Base-by-base conservation (phyloP, 2,113 vertebrate genomes). In the Anolis carolinensis region DNA sequence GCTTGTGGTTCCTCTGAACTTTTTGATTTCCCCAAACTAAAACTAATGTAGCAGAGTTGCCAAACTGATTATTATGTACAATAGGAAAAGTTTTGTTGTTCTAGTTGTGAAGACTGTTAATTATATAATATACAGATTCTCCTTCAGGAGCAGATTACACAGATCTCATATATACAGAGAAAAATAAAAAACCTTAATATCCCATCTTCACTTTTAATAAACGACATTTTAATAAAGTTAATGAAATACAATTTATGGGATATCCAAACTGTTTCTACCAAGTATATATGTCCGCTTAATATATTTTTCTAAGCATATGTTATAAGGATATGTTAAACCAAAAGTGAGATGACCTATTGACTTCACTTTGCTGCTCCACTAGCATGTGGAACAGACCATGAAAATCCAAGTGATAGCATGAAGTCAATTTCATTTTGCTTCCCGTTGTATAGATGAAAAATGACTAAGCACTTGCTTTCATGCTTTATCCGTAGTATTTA, bases 381-480 rank as follows among this genome's bases (percentile, higher is more conserved):
- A 34, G 36, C 39, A 67, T 67, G 82, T 65, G 82, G 82, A 84
- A 76, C 82, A 76, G 59, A 84, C 82, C 72, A 67, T 84, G 73
- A 84, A 76, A 84, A 11, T 76, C 50, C 72, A 84, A 84, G 32
- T 72, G 48, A 82, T 72, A 72, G 68, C 48, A 82, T 48, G 62
- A 82, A 44, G 36, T 76, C 82, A 44, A 13, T 84, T 84, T 84
- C 73, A 84, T 67, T 76, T 84, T 67, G 27, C 34, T n/a, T 32
- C 75, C 72, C n/a, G 59, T 36, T 50, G 18, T n/a, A 76, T 4
- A 84, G 9, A 21, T 7, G 62, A 52, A 62, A 75, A 65, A 63
- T 4, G 9, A n/a, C 48, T 72, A 11, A 48, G 65, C 36, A 62
- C 18, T 25, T 32, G 52, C 44, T 52, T 75, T 84, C 30, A 44